A percentile compares a stretch with the other conserved stretches of the same genome.
phyloP scores from a whole-genome alignment of 2,888 invertebrate genomes.

The Myathropa florea region DNA sequence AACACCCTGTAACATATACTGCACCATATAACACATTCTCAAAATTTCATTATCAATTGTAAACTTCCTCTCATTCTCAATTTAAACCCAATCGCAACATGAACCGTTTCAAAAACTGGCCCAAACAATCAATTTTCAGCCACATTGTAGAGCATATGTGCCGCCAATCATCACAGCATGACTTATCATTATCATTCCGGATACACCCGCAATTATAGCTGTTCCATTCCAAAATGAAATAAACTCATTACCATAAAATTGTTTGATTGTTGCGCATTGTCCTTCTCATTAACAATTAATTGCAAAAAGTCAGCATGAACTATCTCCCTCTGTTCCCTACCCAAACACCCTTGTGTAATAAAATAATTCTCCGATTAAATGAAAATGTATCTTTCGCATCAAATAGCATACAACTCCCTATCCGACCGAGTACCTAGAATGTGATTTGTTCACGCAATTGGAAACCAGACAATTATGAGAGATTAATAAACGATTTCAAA shows the following conservation, averaged over 20 bases:
- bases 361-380: background rate
- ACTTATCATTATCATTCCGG: background rate
- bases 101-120: background rate
- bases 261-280: slow-evolving; percentile 27
- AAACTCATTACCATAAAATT: slow-evolving; percentile 36
- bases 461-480: slow-evolving; percentile 7
- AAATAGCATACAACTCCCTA: too few relatives aligned
- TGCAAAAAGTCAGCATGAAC: slow-evolving; percentile 26
- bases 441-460: background rate
- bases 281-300: slow-evolving; percentile 22
- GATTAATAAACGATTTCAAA: slow-evolving; percentile 30
- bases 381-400: background rate
- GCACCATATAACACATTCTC: too few relatives aligned
- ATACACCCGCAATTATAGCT: background rate
- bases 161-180: background rate
- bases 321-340: background rate
- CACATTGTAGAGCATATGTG: background rate
- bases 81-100: background rate
- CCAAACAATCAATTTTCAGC: background rate
- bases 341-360: background rate
- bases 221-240: background rate
- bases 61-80: too few relatives aligned
- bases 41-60: too few relatives aligned
- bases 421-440: background rate
- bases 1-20: too few relatives aligned